A percentile compares a stretch with the other conserved stretches of the same genome.
These are phyloP conservation scores for Acanthaster planci DNA, from an alignment of 35 echinoderm and acorn worm genomes.

Conservation along the genomic window DNA sequence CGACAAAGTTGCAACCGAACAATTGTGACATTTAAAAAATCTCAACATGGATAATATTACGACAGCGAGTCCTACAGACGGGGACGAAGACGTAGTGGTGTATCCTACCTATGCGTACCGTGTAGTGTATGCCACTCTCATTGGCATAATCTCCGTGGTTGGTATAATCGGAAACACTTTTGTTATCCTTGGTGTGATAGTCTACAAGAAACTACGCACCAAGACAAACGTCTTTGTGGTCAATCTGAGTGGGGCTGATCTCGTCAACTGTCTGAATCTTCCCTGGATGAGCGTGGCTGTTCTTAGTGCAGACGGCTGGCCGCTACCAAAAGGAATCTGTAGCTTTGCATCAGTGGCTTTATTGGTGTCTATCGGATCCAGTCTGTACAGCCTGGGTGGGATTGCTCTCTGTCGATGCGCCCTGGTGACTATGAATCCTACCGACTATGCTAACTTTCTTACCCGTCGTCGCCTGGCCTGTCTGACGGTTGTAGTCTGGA, in stretches of 20 bases:
- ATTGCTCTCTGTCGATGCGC: constrained; percentile 70
- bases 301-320: constrained; percentile 70
- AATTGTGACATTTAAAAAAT: too few relatives aligned
- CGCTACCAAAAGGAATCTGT: constrained; percentile 72
- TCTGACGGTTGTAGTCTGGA: constrained; percentile 54
- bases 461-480: constrained; percentile 37
- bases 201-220: constrained; percentile 68
- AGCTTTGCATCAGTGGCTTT: constrained; percentile 43
- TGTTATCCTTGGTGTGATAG: constrained; percentile 63
- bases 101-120: constrained; percentile 7
- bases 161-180: constrained; percentile 71
- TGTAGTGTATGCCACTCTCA: neutral
- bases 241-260: constrained; percentile 71
- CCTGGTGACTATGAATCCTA: constrained; percentile 59
- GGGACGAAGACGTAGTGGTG: neutral
- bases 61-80: neutral
- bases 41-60: neutral
- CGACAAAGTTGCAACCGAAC: too few relatives aligned
- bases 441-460: constrained; percentile 50
- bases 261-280: constrained; percentile 73
- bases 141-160: neutral
- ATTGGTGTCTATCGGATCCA: constrained; percentile 60
- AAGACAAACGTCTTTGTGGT: constrained; percentile 77
- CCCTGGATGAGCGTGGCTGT: constrained; percentile 67
- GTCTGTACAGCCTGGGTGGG: constrained; percentile 74